Evolutionary conservation across 2,113 vertebrate genomes (phyloP).

Genomic region (rat (Rattus norvegicus)): DNA sequence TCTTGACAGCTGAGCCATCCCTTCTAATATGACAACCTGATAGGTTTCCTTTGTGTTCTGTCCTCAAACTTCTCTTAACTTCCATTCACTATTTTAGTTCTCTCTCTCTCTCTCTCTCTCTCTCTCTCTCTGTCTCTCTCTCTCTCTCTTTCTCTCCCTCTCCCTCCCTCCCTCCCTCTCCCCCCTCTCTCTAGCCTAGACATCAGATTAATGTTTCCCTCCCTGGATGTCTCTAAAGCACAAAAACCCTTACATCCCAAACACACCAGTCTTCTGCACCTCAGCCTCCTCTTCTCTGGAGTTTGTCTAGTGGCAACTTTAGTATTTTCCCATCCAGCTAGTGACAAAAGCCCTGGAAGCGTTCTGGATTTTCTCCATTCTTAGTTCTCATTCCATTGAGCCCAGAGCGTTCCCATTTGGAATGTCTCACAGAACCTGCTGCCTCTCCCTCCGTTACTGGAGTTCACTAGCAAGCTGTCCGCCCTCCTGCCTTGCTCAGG

Average conservation of each 20-base stretch:
- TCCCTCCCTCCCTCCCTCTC: too few species aligned
- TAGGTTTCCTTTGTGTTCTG: not conserved
- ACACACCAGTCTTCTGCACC: not conserved
- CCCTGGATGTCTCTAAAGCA: not conserved
- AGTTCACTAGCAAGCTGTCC: not conserved
- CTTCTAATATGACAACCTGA: not conserved
- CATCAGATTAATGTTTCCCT: not conserved
- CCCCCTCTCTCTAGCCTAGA: not conserved
- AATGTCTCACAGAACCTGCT: not conserved
- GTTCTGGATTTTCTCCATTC: not conserved
- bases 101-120: not conserved
- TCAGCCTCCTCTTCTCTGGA: fast-evolving
- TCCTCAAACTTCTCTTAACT: not conserved
- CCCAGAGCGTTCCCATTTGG: not conserved
- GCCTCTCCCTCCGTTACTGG: not conserved
- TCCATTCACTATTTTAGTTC: not conserved
- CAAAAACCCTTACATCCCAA: not conserved
- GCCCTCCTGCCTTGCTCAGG: not conserved
- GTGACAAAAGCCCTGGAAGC: not conserved
- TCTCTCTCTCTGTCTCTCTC: too few species aligned
- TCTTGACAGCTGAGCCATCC: not conserved
- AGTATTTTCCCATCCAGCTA: not conserved
- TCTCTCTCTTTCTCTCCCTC: too few species aligned
- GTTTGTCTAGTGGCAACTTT: not conserved
- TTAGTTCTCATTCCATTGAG: not conserved